A percentile compares a stretch with the other conserved stretches of the same genome.
Conservation (phyloP, 2,888 invertebrate genomes). For the Piscicola geometra region DNA sequence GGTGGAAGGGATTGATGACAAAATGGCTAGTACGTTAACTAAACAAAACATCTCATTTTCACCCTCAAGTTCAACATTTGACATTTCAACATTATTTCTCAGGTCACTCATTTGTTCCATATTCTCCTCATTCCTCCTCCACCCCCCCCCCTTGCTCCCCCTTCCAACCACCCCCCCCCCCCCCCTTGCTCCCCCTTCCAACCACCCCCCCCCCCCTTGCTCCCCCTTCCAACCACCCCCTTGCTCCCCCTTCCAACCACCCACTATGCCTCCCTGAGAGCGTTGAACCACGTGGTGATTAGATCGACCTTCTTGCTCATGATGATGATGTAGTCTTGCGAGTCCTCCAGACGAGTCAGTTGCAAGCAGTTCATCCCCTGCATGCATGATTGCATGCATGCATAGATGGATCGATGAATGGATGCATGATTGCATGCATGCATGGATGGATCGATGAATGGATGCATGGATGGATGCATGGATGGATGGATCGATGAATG, state of each 20-base stretch:
- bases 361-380: slow-evolving; percentile 10
- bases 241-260: not conserved
- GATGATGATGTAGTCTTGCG: not conserved
- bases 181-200: not conserved
- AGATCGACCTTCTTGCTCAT: slow-evolving; percentile 9
- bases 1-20: too few relatives aligned
- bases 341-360: not conserved
- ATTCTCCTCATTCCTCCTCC: not conserved
- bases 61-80: not conserved
- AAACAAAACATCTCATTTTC: not conserved
- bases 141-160: not conserved
- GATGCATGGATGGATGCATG: too few relatives aligned
- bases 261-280: not conserved
- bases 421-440: too few relatives aligned
- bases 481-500: too few relatives aligned
- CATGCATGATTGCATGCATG: too few relatives aligned
- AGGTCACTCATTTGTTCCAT: not conserved
- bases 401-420: too few relatives aligned
- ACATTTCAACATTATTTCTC: too few relatives aligned
- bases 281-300: slow-evolving; percentile 3
- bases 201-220: not conserved
- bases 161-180: not conserved
- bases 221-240: not conserved
- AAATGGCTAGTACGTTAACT: too few relatives aligned
- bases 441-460: too few relatives aligned